phyloP scores from a whole-genome alignment of 1,140 invertebrate genomes.

The Anoplophora glabripennis region DNA sequence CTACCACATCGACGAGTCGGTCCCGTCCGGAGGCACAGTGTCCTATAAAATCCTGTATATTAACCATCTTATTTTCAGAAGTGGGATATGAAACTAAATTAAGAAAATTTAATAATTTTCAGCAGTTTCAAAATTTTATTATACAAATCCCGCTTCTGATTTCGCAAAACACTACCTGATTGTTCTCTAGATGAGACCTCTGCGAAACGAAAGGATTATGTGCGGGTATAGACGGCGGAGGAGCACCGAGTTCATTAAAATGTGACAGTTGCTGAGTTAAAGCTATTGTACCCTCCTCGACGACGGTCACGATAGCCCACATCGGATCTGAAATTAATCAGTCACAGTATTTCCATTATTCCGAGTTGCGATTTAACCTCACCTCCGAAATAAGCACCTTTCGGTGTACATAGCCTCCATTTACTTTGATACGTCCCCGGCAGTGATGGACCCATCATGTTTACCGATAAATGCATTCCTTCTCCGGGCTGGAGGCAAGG shows the following conservation, averaged over 20 bases:
- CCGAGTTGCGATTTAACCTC: slow-evolving; percentile 22
- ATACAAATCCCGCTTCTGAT: not conserved
- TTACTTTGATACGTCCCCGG: slow-evolving; percentile 75
- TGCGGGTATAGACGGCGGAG: slow-evolving; percentile 23
- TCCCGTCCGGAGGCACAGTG: slow-evolving; percentile 19
- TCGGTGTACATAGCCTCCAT: slow-evolving; percentile 78
- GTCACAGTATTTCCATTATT: not conserved
- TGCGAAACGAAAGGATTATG: slow-evolving; percentile 40
- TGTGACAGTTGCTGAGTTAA: slow-evolving; percentile 45
- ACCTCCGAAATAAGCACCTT: slow-evolving; percentile 83
- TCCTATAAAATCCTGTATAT: slow-evolving; percentile 20
- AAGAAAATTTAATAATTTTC: not conserved
- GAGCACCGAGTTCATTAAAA: slow-evolving; percentile 40
- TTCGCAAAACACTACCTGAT: slow-evolving; percentile 17
- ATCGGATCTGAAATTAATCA: slow-evolving; percentile 39
- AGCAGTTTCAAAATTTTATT: not conserved
- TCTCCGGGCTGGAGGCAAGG: slow-evolving; percentile 65
- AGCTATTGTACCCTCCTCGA: slow-evolving; percentile 44
- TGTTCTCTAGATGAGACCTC: slow-evolving; percentile 24
- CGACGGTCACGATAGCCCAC: slow-evolving; percentile 46
- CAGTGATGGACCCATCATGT: slow-evolving; percentile 65
- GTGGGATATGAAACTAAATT: not conserved
- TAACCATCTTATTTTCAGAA: not conserved
- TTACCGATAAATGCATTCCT: slow-evolving; percentile 63
- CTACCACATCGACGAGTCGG: slow-evolving; percentile 23